These are phyloP conservation scores for Caranx melampygus DNA, from an alignment of 2,113 vertebrate genomes.

Conservation along the genomic window DNA sequence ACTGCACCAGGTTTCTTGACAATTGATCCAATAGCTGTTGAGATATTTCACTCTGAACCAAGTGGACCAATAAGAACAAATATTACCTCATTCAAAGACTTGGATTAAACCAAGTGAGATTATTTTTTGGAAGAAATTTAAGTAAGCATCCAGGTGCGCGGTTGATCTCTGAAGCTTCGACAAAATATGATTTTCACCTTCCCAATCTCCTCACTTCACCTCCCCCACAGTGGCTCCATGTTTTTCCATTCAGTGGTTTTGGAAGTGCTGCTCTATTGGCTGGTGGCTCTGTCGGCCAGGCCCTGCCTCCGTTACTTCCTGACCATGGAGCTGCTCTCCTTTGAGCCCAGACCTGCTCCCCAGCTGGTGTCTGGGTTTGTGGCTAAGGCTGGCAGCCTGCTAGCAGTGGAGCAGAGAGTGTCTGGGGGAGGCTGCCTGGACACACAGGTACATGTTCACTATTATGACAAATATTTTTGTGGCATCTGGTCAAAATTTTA, in stretches of 20 bases:
- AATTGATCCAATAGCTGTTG: no score
- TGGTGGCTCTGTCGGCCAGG: conserved; percentile 43
- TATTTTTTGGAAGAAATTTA: not conserved
- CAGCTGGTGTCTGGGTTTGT: not conserved
- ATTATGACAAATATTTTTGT: not conserved
- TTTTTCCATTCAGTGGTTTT: conserved; percentile 13
- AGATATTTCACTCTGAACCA: no score
- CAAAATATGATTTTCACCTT: conserved; percentile 5
- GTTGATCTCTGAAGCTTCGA: not conserved
- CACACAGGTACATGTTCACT: conserved; percentile 1
- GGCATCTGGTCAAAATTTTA: not conserved
- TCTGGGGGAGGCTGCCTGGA: conserved; percentile 2
- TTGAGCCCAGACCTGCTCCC: not conserved
- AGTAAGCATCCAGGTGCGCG: not conserved
- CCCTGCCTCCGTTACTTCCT: conserved; percentile 15
- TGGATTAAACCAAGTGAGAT: not conserved
- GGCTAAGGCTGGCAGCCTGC: not conserved
- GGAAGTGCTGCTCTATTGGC: conserved; percentile 41
- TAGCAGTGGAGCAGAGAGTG: conserved; percentile 3
- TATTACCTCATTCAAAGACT: not conserved
- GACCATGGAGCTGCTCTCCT: not conserved
- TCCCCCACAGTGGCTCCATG: conserved; percentile 30
- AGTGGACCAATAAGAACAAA: not conserved
- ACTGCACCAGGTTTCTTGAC: no score
- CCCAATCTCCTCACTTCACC: not conserved